Conservation (phyloP, 2,888 invertebrate genomes). For the Tuberolachnus salignus region DNA sequence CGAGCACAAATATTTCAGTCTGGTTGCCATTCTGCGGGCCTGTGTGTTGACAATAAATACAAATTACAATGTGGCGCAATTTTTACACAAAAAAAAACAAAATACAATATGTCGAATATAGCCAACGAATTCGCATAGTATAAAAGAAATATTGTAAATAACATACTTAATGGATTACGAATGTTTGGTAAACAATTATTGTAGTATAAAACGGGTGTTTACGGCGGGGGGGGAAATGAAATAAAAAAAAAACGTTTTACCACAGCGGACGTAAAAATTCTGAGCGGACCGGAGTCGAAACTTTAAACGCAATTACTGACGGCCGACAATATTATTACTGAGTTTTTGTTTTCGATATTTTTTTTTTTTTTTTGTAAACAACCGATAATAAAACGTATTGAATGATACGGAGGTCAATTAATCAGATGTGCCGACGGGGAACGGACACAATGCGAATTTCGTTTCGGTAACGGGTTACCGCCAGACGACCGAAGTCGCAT, state of each 20-base stretch:
- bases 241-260: not conserved
- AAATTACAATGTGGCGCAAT: no score
- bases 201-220: no score
- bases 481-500: not conserved
- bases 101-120: not conserved
- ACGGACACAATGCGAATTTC: not conserved
- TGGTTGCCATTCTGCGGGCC: conserved; percentile 35
- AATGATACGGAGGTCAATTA: conserved; percentile 46
- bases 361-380: conserved; percentile 49
- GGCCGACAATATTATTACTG: not conserved
- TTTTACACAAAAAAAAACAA: not conserved
- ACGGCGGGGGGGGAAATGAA: no score
- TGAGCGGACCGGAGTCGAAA: not conserved
- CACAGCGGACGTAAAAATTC: not conserved
- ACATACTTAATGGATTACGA: no score
- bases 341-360: conserved; percentile 20
- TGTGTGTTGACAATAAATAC: not conserved
- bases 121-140: no score
- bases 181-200: no score
- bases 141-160: no score
- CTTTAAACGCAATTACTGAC: not conserved
- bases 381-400: conserved; percentile 18
- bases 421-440: conserved; percentile 7
- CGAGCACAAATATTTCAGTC: conserved; percentile 30
- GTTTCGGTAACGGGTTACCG: not conserved